Conservation (phyloP, 2,113 vertebrate genomes). For the Anhinga rufa region DNA sequence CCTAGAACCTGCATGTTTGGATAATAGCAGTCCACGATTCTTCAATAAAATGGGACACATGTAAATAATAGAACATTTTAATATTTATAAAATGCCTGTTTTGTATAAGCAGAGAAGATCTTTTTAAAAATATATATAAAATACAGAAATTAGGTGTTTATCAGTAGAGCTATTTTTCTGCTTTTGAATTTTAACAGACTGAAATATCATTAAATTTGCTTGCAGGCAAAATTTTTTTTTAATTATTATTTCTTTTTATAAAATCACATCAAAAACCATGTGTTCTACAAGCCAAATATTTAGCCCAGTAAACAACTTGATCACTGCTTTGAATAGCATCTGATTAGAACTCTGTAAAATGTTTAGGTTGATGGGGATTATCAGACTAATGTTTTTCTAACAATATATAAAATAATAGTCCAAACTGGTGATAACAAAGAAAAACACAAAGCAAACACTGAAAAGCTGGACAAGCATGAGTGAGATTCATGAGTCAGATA, state of each 20-base stretch:
- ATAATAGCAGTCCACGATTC: not conserved
- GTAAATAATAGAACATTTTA: conserved; percentile 52
- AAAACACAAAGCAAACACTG: not conserved
- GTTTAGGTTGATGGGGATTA: not conserved
- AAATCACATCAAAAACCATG: not conserved
- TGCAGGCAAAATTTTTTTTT: not conserved
- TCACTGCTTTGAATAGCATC: not conserved
- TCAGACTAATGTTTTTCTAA: not conserved
- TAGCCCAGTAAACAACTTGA: not conserved
- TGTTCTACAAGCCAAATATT: not conserved
- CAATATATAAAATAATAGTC: not conserved
- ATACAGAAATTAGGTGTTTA: conserved; percentile 36
- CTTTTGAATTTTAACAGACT: not conserved
- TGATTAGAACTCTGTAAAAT: not conserved
- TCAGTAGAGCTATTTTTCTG: conserved; percentile 34
- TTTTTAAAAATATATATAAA: not conserved
- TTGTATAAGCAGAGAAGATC: conserved; percentile 23
- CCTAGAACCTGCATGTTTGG: not conserved
- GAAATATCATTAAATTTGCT: not conserved
- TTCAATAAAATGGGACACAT: not conserved
- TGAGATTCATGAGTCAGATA: not conserved
- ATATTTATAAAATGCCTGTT: conserved; percentile 53
- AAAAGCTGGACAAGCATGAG: not conserved
- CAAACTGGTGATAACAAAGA: not conserved
- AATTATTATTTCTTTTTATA: not conserved